phyloP scores from a whole-genome alignment of 2,797 vertebrate species.

The Crax fasciolata region DNA sequence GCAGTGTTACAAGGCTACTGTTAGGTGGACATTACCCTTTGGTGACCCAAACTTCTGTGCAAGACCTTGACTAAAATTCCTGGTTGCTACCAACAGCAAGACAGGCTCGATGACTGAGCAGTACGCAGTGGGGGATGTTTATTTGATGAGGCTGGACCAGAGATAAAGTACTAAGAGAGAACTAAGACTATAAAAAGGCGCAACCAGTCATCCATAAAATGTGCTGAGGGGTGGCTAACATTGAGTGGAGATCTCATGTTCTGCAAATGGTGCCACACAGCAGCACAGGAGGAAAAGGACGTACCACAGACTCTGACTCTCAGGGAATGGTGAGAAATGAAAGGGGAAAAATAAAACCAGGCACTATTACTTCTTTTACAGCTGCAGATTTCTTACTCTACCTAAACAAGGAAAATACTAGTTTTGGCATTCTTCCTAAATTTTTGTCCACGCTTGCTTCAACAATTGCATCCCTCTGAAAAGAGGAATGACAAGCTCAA shows the following conservation, averaged over 20 bases:
- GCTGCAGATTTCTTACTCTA: neutral
- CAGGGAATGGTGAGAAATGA: neutral
- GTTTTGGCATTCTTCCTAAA: neutral
- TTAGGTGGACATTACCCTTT: neutral
- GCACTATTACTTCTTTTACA: neutral
- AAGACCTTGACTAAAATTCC: conserved; percentile 20
- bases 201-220: neutral
- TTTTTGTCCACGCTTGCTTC: neutral
- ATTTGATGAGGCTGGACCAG: neutral
- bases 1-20: neutral
- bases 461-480: neutral
- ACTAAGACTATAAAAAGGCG: neutral
- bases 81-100: neutral
- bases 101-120: neutral
- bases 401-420: neutral
- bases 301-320: neutral
- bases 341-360: neutral
- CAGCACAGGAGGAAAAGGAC: neutral
- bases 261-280: neutral
- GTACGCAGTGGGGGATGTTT: neutral
- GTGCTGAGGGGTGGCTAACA: neutral
- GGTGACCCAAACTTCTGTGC: neutral
- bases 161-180: neutral
- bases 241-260: neutral
- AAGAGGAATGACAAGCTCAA: neutral